phyloP scores from a whole-genome alignment of 2,888 invertebrate species.

The Theodoxus fluviatilis region DNA sequence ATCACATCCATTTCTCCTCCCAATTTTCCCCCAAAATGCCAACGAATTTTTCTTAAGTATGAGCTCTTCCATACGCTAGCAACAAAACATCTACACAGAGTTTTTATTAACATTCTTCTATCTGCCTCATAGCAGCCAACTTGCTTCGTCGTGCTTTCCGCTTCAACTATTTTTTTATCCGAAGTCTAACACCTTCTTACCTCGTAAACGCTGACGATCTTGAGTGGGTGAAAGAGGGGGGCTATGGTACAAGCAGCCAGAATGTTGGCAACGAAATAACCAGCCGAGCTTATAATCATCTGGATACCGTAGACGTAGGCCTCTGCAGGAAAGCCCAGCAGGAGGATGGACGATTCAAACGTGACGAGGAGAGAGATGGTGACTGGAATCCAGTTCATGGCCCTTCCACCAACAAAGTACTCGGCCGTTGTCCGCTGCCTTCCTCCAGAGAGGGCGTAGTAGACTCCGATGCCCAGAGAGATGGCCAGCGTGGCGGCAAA shows the following conservation, averaged over 20 bases:
- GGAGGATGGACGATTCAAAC: slow-evolving; percentile 53
- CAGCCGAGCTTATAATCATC: slow-evolving; percentile 35
- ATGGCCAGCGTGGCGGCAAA: slow-evolving; percentile 34
- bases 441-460: slow-evolving; percentile 30
- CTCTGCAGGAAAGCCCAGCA: slow-evolving; percentile 51
- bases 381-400: slow-evolving; percentile 44
- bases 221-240: slow-evolving; percentile 43
- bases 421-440: slow-evolving; percentile 38
- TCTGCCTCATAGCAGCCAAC: no score
- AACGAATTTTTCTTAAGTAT: no score
- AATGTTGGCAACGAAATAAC: slow-evolving; percentile 39
- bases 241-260: slow-evolving; percentile 39
- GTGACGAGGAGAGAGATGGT: slow-evolving; percentile 50
- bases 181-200: no score
- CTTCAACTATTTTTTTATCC: no score
- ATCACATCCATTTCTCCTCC: no score
- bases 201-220: slow-evolving; percentile 51
- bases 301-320: slow-evolving; percentile 47
- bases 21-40: no score
- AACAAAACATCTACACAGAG: no score
- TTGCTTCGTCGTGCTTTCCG: no score
- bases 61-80: no score
- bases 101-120: no score
- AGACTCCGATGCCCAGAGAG: slow-evolving; percentile 40
- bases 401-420: slow-evolving; percentile 44